Evolutionary conservation across 2,888 invertebrate species (phyloP).

Genomic region (Norana najaformis): DNA sequence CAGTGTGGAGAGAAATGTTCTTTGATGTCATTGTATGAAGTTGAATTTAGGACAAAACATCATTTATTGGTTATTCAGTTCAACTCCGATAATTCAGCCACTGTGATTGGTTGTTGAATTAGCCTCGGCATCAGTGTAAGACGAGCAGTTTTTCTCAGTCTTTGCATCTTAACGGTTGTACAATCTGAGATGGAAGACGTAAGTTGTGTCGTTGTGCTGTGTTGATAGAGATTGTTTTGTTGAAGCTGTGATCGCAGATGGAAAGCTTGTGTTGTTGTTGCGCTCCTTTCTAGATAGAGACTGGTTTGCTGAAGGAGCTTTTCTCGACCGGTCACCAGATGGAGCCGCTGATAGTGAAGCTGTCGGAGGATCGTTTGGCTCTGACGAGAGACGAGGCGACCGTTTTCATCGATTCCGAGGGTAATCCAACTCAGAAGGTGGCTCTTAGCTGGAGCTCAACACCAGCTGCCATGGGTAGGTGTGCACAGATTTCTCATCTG

Average conservation of each 20-base stretch:
- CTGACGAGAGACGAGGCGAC: conserved; percentile 85
- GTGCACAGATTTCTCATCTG: too few relatives aligned
- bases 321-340: conserved; percentile 69
- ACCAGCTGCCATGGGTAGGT: conserved; percentile 66
- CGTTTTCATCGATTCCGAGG: conserved; percentile 79
- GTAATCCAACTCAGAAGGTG: conserved; percentile 72
- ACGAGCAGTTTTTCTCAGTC: too few relatives aligned
- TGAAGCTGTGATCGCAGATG: too few relatives aligned
- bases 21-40: not conserved
- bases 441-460: conserved; percentile 78
- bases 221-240: too few relatives aligned
- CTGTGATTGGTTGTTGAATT: too few relatives aligned
- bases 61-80: too few relatives aligned
- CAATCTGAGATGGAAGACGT: too few relatives aligned
- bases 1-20: not conserved
- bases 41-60: not conserved
- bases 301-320: conserved; percentile 75
- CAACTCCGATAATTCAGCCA: too few relatives aligned
- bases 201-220: too few relatives aligned
- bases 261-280: not conserved
- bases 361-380: conserved; percentile 67
- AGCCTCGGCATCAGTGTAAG: too few relatives aligned
- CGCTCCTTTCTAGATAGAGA: conserved; percentile 17
- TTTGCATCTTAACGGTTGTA: too few relatives aligned
- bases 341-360: conserved; percentile 62